These are phyloP conservation scores for Chaetophractus vellerosus DNA, from an alignment of 2,797 vertebrate genomes.

Conservation along the genomic window DNA sequence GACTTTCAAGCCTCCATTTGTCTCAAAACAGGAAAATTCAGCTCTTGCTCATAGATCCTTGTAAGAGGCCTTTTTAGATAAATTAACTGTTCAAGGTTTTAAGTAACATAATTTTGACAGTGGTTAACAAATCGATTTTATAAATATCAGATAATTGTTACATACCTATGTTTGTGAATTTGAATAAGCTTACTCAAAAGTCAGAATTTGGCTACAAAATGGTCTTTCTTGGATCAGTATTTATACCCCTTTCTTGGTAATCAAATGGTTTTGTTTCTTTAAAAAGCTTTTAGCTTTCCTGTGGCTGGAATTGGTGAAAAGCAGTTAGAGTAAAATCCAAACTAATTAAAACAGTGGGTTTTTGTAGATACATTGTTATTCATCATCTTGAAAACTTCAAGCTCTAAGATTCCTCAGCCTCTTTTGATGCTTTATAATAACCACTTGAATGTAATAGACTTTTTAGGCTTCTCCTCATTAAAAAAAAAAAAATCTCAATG, in stretches of 20 bases:
- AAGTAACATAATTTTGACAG: conserved; percentile 68
- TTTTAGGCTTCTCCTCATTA: conserved; percentile 13
- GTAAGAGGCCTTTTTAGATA: conserved; percentile 34
- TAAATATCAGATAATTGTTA: conserved; percentile 67
- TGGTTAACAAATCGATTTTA: background rate
- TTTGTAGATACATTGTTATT: conserved; percentile 20
- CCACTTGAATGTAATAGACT: conserved; percentile 58
- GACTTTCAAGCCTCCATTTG: conserved; percentile 25
- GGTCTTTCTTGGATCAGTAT: conserved; percentile 53
- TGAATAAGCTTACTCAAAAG: conserved; percentile 69
- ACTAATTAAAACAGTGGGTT: conserved; percentile 69
- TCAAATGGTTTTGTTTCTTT: conserved; percentile 62
- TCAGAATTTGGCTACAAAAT: conserved; percentile 67
- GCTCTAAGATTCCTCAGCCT: conserved; percentile 24
- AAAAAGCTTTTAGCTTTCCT: conserved; percentile 67
- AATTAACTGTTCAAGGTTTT: conserved; percentile 62
- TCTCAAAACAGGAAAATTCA: conserved; percentile 62
- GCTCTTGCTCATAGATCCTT: conserved; percentile 60
- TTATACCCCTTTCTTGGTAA: conserved; percentile 60
- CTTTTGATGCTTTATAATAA: conserved; percentile 64
- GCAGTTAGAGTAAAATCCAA: conserved; percentile 50
- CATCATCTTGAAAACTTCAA: conserved; percentile 39
- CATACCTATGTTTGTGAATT: conserved; percentile 34
- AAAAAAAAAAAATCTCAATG: background rate
- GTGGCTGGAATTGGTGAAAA: conserved; percentile 67